Conservation (phyloP, 1,140 invertebrate genomes). For the Panagrolaimus sp. region DNA sequence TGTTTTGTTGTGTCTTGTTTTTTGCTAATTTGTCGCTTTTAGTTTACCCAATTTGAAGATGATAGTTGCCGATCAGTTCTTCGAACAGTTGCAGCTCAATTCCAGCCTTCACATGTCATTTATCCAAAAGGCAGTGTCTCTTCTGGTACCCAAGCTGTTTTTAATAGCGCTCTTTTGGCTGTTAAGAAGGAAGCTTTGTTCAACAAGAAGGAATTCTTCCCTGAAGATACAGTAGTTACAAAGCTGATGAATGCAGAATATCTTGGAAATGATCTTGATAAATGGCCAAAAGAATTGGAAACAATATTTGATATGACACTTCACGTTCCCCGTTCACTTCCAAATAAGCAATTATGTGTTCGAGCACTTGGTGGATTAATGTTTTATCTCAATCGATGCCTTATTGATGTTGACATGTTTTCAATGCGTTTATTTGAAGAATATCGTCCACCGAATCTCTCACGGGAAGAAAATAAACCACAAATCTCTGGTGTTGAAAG, state of each 20-base stretch:
- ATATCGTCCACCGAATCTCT: constrained; percentile 73
- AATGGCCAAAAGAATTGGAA: constrained; percentile 71
- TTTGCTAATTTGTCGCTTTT: constrained; percentile 28
- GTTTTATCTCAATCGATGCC: constrained; percentile 72
- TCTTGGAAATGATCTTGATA: constrained; percentile 63
- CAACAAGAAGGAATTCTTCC: constrained; percentile 70
- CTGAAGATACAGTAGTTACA: constrained; percentile 15
- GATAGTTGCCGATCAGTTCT: constrained; percentile 81
- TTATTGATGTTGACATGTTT: constrained; percentile 82
- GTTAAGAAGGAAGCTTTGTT: constrained; percentile 69
- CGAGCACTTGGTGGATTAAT: constrained; percentile 46
- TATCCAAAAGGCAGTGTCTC: constrained; percentile 68
- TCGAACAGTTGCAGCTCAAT: constrained; percentile 73
- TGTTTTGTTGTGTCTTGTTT: constrained; percentile 62
- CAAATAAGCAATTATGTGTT: constrained; percentile 28
- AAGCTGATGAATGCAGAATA: constrained; percentile 71
- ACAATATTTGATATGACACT: constrained; percentile 69
- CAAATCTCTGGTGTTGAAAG: constrained; percentile 17
- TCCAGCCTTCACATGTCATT: constrained; percentile 65
- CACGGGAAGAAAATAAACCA: not conserved
- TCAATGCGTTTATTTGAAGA: constrained; percentile 76
- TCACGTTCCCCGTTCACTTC: constrained; percentile 27
- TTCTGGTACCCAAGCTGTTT: constrained; percentile 39
- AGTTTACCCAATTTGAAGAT: constrained; percentile 82
- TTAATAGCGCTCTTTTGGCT: constrained; percentile 33